These are phyloP conservation scores for Enhydra lutris DNA, from an alignment of 2,113 vertebrate species.

Conservation along the genomic window DNA sequence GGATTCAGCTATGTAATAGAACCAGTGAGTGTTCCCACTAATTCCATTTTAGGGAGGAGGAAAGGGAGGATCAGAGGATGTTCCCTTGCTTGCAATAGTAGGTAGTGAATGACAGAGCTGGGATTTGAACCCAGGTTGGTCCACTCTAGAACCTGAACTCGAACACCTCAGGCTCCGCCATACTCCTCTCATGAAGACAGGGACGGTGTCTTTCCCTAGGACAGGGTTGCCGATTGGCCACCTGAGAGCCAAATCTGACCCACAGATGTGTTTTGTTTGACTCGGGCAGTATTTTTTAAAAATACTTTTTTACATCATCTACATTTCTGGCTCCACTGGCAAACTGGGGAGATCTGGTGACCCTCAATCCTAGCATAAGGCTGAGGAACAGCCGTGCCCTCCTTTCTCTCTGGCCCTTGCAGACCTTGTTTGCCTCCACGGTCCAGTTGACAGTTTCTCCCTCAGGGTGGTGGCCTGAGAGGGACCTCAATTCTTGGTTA, in stretches of 20 bases:
- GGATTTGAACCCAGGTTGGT: not conserved
- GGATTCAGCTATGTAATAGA: not conserved
- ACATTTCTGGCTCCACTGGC: conserved; percentile 36
- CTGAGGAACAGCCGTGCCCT: not conserved
- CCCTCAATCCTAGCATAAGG: not conserved
- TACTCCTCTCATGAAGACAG: not conserved
- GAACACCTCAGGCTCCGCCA: not conserved
- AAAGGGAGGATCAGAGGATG: not conserved
- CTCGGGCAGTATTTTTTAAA: not conserved
- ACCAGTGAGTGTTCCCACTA: not conserved
- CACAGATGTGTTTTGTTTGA: conserved; percentile 49
- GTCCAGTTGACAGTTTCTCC: not conserved
- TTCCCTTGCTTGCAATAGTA: not conserved
- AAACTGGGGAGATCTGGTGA: conserved; percentile 1
- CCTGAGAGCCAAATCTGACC: conserved; percentile 16
- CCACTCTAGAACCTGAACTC: not conserved
- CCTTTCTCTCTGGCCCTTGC: not conserved
- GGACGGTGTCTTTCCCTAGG: conserved; percentile 16
- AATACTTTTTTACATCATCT: conserved; percentile 47
- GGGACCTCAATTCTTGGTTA: not conserved
- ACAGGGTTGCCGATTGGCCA: conserved; percentile 6
- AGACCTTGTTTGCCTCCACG: not conserved
- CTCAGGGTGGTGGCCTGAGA: not conserved
- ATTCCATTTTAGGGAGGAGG: not conserved
- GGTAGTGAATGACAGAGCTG: not conserved